Base-by-base conservation (phyloP, 2,113 vertebrate genomes). In the Hyperopisus bebe region DNA sequence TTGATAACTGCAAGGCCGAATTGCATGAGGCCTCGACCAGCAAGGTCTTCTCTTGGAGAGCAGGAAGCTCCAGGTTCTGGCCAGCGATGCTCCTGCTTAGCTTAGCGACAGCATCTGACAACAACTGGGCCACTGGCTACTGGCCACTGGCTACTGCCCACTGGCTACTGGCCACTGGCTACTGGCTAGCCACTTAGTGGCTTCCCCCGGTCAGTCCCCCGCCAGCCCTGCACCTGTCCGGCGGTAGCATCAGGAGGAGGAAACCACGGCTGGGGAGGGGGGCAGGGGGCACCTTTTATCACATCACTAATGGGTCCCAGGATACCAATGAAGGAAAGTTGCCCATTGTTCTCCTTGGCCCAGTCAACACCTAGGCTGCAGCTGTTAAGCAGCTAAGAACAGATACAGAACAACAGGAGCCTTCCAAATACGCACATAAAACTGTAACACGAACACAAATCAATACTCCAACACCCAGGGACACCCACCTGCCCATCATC, bases 261-360 rank as follows among this genome's bases (percentile, higher is more conserved):
- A 96, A 95, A 92, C 88, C 84, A 91, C 93, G 94, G 94, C 94
- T 92, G 91, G 92, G 10, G 62, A 9, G 27, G 11, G 11, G 66
- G 11, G 70, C 13, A 89, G 92, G 92, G 42, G 92, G 88, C 70
- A 89, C 91, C 93, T 96, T 94, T 95, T 94, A 95, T 94, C 90
- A 91, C 88, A 2, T 66, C 90, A 87, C 93, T 96, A 96, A 96
- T 95, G 95, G 96, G 94, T 88, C 93, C 92, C 86, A 66, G 90
- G 91, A 94, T 94, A 90, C 86, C 93, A 93, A 91, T 83, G 44
- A 92, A 94, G 93, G 94, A 95, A 95, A 94, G 92, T 58, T 89
- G 88, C 89, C 92, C 91, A 95, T 95, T 95, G 94, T 95, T 93
- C 90, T 88, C 35, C 90, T 77, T 86, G 13, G 11, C 92, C 92